Evolutionary conservation across 2,113 vertebrate genomes (phyloP).

Genomic region (Bos javanicus): DNA sequence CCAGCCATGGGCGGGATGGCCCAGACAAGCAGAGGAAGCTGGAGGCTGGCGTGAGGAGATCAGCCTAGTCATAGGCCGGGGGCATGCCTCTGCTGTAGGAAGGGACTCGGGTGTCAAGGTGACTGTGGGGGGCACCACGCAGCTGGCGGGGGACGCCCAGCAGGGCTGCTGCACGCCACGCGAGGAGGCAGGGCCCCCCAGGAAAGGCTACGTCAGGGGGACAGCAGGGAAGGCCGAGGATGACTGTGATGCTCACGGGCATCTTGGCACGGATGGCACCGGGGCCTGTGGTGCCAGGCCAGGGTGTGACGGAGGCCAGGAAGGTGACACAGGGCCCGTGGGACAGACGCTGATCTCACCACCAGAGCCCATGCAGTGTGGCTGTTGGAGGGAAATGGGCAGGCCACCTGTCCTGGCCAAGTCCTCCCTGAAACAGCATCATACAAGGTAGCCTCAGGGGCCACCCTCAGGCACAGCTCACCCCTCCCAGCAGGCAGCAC

Average conservation of each 20-base stretch:
- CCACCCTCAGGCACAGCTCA: neutral
- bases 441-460: neutral
- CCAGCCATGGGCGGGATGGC: neutral
- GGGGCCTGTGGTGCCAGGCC: neutral
- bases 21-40: neutral
- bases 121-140: neutral
- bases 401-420: neutral
- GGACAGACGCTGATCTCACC: accelerated
- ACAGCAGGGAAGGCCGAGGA: neutral
- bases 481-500: neutral
- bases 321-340: accelerated
- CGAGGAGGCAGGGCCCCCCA: no score
- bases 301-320: neutral
- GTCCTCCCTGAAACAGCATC: neutral
- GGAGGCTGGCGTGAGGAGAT: neutral
- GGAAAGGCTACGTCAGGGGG: no score
- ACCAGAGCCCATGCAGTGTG: no score
- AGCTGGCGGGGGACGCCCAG: accelerated
- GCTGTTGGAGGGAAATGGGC: neutral
- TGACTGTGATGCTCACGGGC: neutral
- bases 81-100: neutral
- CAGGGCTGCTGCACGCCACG: no score
- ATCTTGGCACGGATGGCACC: neutral
- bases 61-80: accelerated
- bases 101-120: neutral